Evolutionary conservation across 2,113 vertebrate genomes (phyloP).

Genomic region (Strix aluco): DNA sequence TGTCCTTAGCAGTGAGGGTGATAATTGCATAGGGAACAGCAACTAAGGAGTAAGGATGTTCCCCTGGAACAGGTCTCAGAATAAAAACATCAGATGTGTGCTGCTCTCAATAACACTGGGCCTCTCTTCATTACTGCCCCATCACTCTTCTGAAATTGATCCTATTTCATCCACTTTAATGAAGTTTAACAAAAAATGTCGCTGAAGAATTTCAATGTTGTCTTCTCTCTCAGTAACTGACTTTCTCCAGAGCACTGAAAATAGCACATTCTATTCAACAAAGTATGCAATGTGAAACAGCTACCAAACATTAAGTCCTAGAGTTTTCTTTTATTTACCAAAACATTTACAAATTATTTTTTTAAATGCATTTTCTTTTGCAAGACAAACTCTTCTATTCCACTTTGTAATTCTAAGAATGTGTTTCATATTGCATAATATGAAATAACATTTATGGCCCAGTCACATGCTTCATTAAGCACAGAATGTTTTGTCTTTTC

Average conservation of each 20-base stretch:
- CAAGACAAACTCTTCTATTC: background rate
- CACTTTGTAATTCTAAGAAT: background rate
- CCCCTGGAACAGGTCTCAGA: slow-evolving; percentile 6
- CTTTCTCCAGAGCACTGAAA: slow-evolving; percentile 9
- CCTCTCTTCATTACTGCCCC: slow-evolving; percentile 55
- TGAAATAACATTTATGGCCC: background rate
- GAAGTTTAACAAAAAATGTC: slow-evolving; percentile 63
- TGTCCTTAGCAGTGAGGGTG: slow-evolving; percentile 45
- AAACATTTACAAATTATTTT: background rate
- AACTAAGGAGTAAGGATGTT: slow-evolving; percentile 8
- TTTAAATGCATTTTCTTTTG: background rate
- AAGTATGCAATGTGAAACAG: background rate
- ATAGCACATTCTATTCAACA: background rate
- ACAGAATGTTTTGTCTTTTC: background rate
- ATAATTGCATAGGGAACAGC: slow-evolving; percentile 44
- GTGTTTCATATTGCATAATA: background rate
- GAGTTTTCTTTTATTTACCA: background rate
- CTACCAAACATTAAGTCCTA: background rate
- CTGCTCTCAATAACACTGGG: background rate
- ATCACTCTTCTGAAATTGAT: slow-evolving; percentile 65
- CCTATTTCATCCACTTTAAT: slow-evolving; percentile 66
- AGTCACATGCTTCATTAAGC: background rate
- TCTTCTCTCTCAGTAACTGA: background rate
- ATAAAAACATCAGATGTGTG: slow-evolving; percentile 30
- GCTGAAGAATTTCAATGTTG: slow-evolving; percentile 46